These are phyloP conservation scores for Dryocosmus kuriphilus DNA, from an alignment of 2,888 invertebrate species.

Conservation along the genomic window DNA sequence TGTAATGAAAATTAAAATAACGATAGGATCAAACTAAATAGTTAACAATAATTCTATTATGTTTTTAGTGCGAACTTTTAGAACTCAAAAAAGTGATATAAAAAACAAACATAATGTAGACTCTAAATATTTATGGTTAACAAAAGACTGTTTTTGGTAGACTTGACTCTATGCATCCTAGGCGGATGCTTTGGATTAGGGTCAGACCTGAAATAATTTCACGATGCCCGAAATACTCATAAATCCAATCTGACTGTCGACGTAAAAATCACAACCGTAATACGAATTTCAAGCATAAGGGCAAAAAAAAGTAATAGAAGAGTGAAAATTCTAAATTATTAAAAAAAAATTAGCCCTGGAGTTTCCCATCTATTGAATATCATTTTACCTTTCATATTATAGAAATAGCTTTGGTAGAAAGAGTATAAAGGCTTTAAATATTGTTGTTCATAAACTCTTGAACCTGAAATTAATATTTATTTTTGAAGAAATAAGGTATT, in stretches of 20 bases:
- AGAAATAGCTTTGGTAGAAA: too few relatives aligned
- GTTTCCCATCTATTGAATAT: background rate
- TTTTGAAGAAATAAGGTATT: too few relatives aligned
- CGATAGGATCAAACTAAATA: background rate
- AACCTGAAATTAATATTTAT: too few relatives aligned
- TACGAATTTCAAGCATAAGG: background rate
- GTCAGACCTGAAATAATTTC: constrained; percentile 38
- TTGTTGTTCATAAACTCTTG: too few relatives aligned
- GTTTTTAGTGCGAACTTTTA: background rate
- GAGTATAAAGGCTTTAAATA: too few relatives aligned
- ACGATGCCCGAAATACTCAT: constrained; percentile 26
- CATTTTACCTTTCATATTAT: too few relatives aligned
- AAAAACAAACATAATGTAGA: background rate
- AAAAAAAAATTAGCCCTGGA: background rate
- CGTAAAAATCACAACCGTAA: background rate
- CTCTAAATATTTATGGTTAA: constrained; percentile 17
- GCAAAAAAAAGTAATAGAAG: background rate
- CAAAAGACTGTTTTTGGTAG: constrained; percentile 20
- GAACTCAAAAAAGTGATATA: background rate
- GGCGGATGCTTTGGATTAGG: constrained; percentile 25
- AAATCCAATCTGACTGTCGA: constrained; percentile 7
- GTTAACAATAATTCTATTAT: background rate
- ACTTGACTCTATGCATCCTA: constrained; percentile 28
- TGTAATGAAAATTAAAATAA: background rate
- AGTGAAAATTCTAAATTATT: background rate